Evolutionary conservation across 2,113 vertebrate genomes (phyloP).

Genomic region (Pandion haliaetus): DNA sequence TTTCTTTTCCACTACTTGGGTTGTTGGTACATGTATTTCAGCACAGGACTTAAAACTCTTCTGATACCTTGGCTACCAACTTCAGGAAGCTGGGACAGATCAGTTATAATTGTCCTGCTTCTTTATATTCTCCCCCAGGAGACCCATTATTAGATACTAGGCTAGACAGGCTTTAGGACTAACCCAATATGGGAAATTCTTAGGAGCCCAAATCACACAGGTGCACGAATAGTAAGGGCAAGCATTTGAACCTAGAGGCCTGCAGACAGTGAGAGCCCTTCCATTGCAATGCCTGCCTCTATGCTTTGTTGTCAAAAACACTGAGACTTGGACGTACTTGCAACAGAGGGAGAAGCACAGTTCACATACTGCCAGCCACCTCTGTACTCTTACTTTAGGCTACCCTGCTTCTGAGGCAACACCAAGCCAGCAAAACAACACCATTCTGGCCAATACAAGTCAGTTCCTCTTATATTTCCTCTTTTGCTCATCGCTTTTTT

Average conservation of each 20-base stretch:
- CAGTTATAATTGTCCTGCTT: neutral
- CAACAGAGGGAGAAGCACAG: neutral
- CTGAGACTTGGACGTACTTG: neutral
- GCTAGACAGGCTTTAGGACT: neutral
- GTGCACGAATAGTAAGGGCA: accelerated
- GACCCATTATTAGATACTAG: neutral
- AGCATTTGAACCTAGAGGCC: neutral
- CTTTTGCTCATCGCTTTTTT: neutral
- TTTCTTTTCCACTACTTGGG: neutral
- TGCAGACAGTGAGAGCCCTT: neutral
- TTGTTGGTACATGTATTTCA: neutral
- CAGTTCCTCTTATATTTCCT: neutral
- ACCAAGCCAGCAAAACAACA: neutral
- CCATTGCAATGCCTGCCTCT: neutral
- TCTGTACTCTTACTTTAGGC: neutral
- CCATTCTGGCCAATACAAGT: neutral
- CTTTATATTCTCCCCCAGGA: neutral
- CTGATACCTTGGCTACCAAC: neutral
- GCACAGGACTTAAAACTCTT: neutral
- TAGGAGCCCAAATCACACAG: neutral
- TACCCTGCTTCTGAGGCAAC: neutral
- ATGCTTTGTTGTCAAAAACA: neutral
- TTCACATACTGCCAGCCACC: neutral
- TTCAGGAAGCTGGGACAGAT: neutral
- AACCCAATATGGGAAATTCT: neutral